A percentile compares a stretch with the other conserved stretches of the same genome.
These are phyloP conservation scores for Mystacornis crossleyi DNA, from an alignment of 2,113 vertebrate species.

Conservation along the genomic window DNA sequence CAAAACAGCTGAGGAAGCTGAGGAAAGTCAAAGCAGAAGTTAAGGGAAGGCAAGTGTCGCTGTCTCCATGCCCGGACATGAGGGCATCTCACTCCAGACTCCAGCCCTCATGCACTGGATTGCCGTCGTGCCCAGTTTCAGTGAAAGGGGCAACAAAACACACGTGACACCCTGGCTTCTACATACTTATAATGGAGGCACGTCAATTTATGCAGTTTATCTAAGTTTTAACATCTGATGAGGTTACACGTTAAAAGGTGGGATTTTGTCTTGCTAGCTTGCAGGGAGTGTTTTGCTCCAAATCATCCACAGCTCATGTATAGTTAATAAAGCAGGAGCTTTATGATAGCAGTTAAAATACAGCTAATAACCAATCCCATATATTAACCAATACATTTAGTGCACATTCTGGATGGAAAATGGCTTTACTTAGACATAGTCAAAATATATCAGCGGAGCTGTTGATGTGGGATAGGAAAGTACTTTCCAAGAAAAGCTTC, in stretches of 20 bases:
- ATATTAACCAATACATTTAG: not conserved
- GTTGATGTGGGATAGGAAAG: not conserved
- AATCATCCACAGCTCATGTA: not conserved
- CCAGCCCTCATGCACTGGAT: not conserved
- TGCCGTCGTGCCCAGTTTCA: not conserved
- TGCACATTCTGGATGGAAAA: not conserved
- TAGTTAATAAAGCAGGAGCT: not conserved
- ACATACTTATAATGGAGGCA: not conserved
- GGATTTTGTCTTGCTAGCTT: not conserved
- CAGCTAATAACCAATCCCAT: not conserved
- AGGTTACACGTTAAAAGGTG: not conserved
- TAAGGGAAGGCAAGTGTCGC: not conserved
- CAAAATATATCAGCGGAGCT: not conserved
- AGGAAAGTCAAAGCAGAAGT: not conserved
- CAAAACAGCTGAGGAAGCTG: not conserved
- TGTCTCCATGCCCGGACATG: not conserved
- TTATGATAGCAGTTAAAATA: not conserved
- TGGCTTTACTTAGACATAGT: not conserved
- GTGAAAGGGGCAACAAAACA: not conserved
- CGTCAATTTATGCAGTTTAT: not conserved
- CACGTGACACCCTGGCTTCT: not conserved
- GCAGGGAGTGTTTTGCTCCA: not conserved
- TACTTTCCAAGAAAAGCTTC: not conserved
- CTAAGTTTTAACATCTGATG: not conserved
- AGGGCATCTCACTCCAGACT: not conserved